phyloP scores from a whole-genome alignment of 2,888 invertebrate genomes.

The Bombylius discolor region DNA sequence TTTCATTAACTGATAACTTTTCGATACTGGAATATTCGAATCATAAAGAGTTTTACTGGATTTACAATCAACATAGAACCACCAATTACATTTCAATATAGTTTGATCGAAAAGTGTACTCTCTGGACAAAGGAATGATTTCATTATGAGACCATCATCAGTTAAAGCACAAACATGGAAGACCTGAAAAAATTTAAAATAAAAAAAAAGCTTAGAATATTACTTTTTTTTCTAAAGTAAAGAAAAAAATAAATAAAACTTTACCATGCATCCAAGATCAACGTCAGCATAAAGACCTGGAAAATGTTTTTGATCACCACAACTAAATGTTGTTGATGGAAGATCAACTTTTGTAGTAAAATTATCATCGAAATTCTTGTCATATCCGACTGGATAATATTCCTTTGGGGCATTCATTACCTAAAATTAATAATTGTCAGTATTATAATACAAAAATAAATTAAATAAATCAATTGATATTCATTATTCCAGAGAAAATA shows the following conservation, averaged over 20 bases:
- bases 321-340: slow-evolving; percentile 71
- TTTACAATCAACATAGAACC: slow-evolving; percentile 87
- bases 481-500: neutral
- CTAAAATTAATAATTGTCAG: slow-evolving; percentile 25
- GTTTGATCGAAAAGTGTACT: slow-evolving; percentile 85
- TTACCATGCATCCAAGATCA: slow-evolving; percentile 80
- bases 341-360: slow-evolving; percentile 73
- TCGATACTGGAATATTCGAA: slow-evolving; percentile 80
- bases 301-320: slow-evolving; percentile 80
- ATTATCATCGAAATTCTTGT: slow-evolving; percentile 80
- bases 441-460: neutral
- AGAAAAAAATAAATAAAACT: neutral
- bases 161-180: slow-evolving; percentile 85
- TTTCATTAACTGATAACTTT: slow-evolving; percentile 84
- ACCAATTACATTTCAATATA: slow-evolving; percentile 85
- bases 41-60: slow-evolving; percentile 67
- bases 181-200: slow-evolving; percentile 43
- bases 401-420: slow-evolving; percentile 85
- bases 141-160: slow-evolving; percentile 79
- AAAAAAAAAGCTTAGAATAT: neutral
- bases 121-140: slow-evolving; percentile 82
- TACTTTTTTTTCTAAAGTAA: neutral
- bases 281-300: slow-evolving; percentile 82
- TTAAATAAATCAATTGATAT: neutral
- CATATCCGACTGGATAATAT: slow-evolving; percentile 77